A percentile compares a stretch with the other conserved stretches of the same genome.
phyloP scores from a whole-genome alignment of 2,888 invertebrate genomes.

The Ischnus inquisitorius region DNA sequence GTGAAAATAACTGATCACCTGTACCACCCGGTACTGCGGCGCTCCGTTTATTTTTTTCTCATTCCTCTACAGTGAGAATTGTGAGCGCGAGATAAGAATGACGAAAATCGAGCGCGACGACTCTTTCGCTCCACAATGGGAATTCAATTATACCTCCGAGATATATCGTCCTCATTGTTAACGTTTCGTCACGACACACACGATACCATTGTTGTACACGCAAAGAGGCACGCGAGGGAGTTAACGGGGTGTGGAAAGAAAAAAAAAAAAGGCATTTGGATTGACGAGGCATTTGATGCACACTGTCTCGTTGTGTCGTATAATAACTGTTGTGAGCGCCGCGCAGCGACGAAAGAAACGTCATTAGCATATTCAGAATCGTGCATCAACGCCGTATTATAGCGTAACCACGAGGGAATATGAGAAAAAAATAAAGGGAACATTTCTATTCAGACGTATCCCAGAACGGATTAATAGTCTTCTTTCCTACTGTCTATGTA shows the following conservation, averaged over 20 bases:
- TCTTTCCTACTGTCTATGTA: constrained; percentile 24
- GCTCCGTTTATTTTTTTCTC: constrained; percentile 37
- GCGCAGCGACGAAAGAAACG: constrained; percentile 50
- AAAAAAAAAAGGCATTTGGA: constrained; percentile 42
- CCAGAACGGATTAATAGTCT: constrained; percentile 49
- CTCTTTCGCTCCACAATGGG: constrained; percentile 62
- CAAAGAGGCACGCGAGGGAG: constrained; percentile 45
- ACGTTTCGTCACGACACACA: constrained; percentile 69
- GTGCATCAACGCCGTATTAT: constrained; percentile 46
- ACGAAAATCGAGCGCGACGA: constrained; percentile 44
- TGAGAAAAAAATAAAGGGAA: constrained; percentile 19
- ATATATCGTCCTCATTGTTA: constrained; percentile 70
- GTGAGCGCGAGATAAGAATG: constrained; percentile 30
- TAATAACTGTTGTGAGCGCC: constrained; percentile 27
- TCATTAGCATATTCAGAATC: constrained; percentile 64
- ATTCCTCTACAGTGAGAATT: constrained; percentile 29
- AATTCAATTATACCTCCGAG: constrained; percentile 70
- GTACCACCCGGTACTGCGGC: not conserved
- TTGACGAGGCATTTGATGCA: constrained; percentile 59
- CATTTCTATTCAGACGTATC: constrained; percentile 42
- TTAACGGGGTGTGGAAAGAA: constrained; percentile 33
- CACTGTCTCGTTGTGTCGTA: constrained; percentile 37
- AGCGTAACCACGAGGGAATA: constrained; percentile 29
- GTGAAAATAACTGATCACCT: not conserved
- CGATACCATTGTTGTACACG: constrained; percentile 51